phyloP scores from a whole-genome alignment of 1,140 invertebrate species.

The Macrotrachela quadricornifera region DNA sequence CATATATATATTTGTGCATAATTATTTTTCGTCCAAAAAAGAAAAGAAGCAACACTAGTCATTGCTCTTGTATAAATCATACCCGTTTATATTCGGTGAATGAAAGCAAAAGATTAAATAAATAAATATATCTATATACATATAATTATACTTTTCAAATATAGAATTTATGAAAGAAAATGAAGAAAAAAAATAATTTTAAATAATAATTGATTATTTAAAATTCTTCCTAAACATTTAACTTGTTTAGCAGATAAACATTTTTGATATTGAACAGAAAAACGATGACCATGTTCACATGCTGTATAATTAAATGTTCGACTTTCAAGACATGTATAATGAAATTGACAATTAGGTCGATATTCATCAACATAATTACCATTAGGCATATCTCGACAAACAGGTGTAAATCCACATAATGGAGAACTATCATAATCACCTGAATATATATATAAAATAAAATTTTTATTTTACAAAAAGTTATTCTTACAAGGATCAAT shows the following conservation, averaged over 20 bases:
- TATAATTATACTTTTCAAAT: too few species aligned
- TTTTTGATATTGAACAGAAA: slow-evolving; percentile 1
- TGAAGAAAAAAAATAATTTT: too few species aligned
- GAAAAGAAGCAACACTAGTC: too few species aligned
- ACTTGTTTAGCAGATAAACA: slow-evolving; percentile 1
- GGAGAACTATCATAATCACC: slow-evolving; percentile 7
- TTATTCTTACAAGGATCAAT: background rate
- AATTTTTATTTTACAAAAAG: background rate
- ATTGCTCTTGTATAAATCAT: too few species aligned
- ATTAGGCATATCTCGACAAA: slow-evolving; percentile 2
- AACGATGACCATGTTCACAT: slow-evolving; percentile 4
- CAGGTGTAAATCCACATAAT: slow-evolving; percentile 6
- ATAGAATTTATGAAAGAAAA: too few species aligned
- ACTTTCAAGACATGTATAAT: slow-evolving; percentile 4
- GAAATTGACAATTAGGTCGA: slow-evolving; percentile 4
- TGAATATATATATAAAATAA: background rate
- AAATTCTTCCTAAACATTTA: background rate
- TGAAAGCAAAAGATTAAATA: too few species aligned
- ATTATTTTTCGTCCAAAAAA: too few species aligned
- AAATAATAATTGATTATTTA: too few species aligned
- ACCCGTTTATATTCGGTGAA: too few species aligned
- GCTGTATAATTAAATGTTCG: slow-evolving; percentile 8
- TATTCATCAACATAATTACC: slow-evolving; percentile 7
- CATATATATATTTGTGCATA: too few species aligned
- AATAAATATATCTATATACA: too few species aligned